These are phyloP conservation scores for Epicauta chinensis DNA, from an alignment of 1,140 invertebrate genomes.

Conservation along the genomic window DNA sequence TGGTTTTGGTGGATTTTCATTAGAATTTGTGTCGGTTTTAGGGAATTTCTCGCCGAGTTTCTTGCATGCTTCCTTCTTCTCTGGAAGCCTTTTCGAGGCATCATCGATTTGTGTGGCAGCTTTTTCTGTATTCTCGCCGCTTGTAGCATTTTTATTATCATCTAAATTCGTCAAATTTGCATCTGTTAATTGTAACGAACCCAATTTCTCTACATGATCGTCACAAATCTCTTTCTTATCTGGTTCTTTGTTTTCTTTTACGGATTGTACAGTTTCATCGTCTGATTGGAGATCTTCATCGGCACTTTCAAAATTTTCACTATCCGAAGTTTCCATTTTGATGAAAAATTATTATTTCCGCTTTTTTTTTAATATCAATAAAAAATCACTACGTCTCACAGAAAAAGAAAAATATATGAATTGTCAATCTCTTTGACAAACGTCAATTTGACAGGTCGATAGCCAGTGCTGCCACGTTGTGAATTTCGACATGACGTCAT, in stretches of 20 bases:
- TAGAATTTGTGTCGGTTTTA: background rate
- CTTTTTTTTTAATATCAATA: too few relatives aligned
- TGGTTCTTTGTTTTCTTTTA: conserved; percentile 5
- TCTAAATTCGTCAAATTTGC: too few relatives aligned
- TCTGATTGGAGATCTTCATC: conserved; percentile 55
- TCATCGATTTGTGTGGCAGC: too few relatives aligned
- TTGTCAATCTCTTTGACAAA: too few relatives aligned
- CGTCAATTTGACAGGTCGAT: too few relatives aligned
- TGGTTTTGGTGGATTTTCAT: background rate
- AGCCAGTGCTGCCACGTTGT: too few relatives aligned
- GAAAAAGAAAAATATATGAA: too few relatives aligned
- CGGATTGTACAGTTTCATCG: conserved; percentile 38
- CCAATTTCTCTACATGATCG: background rate
- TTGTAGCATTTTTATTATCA: too few relatives aligned
- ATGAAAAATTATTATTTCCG: background rate
- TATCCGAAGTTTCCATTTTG: conserved; percentile 63
- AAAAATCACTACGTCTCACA: too few relatives aligned
- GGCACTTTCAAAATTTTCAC: conserved; percentile 56
- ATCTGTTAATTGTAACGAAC: too few relatives aligned
- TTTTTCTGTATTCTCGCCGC: too few relatives aligned
- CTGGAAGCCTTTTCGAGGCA: conserved; percentile 13
- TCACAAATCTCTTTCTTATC: background rate
- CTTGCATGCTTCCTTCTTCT: background rate
- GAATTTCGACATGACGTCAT: too few relatives aligned
- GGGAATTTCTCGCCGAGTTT: background rate